phyloP scores from a whole-genome alignment of 2,113 vertebrate species.

The Zosterops hypoxanthus region DNA sequence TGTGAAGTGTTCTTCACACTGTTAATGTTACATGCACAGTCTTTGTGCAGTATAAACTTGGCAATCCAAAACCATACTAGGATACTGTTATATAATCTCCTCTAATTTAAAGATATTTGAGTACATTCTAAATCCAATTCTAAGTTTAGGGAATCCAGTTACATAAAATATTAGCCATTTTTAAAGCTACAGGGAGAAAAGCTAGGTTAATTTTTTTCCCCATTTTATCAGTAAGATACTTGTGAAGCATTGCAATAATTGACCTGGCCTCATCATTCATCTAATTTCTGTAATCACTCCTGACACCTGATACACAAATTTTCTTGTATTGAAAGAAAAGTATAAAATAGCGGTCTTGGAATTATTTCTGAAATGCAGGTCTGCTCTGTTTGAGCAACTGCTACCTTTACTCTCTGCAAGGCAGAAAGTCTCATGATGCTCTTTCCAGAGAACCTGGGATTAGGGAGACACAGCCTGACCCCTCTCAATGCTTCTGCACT shows the following conservation, averaged over 20 bases:
- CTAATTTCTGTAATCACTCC: not conserved
- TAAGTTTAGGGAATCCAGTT: not conserved
- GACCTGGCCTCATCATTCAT: not conserved
- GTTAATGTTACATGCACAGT: not conserved
- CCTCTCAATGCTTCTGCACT: not conserved
- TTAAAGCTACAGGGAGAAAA: not conserved
- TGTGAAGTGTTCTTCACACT: not conserved
- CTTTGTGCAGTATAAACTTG: not conserved
- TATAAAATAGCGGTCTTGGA: not conserved
- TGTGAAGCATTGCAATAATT: not conserved
- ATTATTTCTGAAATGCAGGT: not conserved
- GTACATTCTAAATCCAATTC: not conserved
- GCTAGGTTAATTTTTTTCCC: not conserved
- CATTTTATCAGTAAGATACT: not conserved
- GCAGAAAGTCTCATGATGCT: not conserved
- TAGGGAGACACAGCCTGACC: not conserved
- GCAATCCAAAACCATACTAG: not conserved
- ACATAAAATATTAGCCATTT: not conserved
- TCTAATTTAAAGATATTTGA: not conserved
- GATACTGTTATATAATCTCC: not conserved
- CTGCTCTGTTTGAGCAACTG: not conserved
- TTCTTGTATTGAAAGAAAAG: not conserved
- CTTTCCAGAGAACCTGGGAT: not conserved
- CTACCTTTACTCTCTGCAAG: not conserved
- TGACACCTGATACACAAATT: not conserved